These are phyloP conservation scores for Saccopteryx bilineata DNA, from an alignment of 2,113 vertebrate genomes.

Conservation along the genomic window DNA sequence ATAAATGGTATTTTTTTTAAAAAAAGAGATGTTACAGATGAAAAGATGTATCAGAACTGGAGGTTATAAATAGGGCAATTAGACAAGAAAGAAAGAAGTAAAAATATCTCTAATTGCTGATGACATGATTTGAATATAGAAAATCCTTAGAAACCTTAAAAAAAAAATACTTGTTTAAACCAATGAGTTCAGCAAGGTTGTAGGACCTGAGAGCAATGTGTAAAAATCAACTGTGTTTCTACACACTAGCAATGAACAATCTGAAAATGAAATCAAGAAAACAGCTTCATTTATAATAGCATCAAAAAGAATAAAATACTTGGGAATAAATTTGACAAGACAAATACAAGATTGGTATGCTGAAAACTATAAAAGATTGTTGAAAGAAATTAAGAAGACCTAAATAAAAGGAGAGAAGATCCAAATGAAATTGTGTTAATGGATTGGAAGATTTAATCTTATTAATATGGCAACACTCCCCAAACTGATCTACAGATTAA, in stretches of 20 bases:
- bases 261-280: slow-evolving; percentile 25
- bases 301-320: slow-evolving; percentile 27
- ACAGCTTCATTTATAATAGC: background rate
- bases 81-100: slow-evolving; percentile 13
- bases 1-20: background rate
- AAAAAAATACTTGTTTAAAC: background rate
- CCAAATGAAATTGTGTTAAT: background rate
- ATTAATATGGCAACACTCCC: background rate
- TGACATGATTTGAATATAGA: background rate
- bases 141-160: background rate
- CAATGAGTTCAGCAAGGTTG: background rate
- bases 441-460: slow-evolving; percentile 32
- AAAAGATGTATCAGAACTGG: background rate
- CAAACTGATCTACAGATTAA: background rate
- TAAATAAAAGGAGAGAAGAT: background rate
- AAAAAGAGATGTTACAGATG: background rate
- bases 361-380: background rate
- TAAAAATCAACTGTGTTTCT: background rate
- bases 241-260: background rate
- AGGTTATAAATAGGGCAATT: background rate
- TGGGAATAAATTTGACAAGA: background rate
- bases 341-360: background rate
- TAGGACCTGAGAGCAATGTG: background rate
- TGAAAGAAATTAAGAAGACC: background rate
- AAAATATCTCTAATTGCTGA: background rate